Evolutionary conservation across 1,140 invertebrate genomes (phyloP), one percentile per base, ranked within the genome.

Genomic region (Stegodyphus mimosarum): DNA sequence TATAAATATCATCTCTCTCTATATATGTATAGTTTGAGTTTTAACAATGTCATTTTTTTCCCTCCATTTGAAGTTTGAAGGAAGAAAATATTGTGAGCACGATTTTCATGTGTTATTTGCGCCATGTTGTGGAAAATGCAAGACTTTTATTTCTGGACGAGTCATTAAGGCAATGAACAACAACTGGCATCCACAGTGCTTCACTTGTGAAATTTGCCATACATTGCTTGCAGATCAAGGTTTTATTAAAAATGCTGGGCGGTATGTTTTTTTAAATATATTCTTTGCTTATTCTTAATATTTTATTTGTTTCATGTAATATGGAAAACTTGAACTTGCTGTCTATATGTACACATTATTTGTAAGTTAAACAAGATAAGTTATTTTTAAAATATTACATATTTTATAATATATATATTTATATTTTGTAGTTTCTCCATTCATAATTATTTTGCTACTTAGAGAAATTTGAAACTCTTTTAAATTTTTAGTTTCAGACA

Each of bases 91-190:
- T 90, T 99, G 99, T 89, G 98, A 99, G 92, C 96, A 98, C 91
- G 99, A 99, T 90, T 99, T 99, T 89, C 98, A 99, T 91, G 97
- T 99, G 10, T 92, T 99, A 0, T 99, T 99, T 92, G 97, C 98
- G 5, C 99, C 99, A 3, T 99, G 97, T 89, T 99, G 99, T 92
- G 96, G 95, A 88, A 97, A 97, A 92, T 99, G 99, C 90, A 95
- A 95, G 67, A 95, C 98, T 90, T 99, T 99, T 90, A 96, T 99
- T 18, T 97, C 99, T 90, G 98, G 97, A 0, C 93, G 98, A 81
- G 99, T 99, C 0, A 99, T 99, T 87, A 99, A 99, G 90, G 99
- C 99, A 2, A 99, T 99, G 97, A 98, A 99, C 89, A 94, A 95
- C 5, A 99, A 96, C 90, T 99, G 98, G 98, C 99, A 99, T 92